Base-by-base conservation (phyloP, 2,888 invertebrate species). In the Polyommatus iphigenia region DNA sequence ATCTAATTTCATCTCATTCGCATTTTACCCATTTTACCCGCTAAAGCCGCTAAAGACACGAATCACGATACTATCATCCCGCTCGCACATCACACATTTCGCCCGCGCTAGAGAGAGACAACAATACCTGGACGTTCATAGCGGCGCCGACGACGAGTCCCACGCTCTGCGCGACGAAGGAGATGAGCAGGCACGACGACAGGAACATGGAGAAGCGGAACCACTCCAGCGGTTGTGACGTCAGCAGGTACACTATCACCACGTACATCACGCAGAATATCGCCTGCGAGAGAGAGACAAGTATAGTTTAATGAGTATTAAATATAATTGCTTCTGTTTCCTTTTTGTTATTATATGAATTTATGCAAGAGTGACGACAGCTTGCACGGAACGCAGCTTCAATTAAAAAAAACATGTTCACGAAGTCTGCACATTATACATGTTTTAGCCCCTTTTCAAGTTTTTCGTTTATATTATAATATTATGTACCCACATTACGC, bases 101-200 rank as follows among this genome's bases (percentile, higher is more conserved):
- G 8, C 20, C 3, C 29, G 10, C 59, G 18, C 5, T n/a, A n/a
- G 18, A n/a, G 18, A 20, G 36, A 36, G 36, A 73, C 50, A 20
- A 54, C 59, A 32, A 20, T 29, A 96, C 96, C 95, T 96, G 97
- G 15, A 98, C 98, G 85, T 98, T 98, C 96, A 98, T 98, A 7
- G 98, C 99, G 71, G 99, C 99, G 8, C 99, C 99, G 7, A 99
- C 98, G 0, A 99, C 97, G 3, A 99, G 95, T 2, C 99, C 99
- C 8, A 99, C 97, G 83, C 98, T 98, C 93, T 99, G 99, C 46
- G 99, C 99, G 77, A 99, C 99, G 86, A 99, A 98, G 0, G 98
- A 97, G 82, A 99, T 98, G 85, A 98, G 95, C 75, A 98, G 95
- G 85, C 98, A 98, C 18, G 99, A 96, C 0, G 96, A 95, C 81